Evolutionary conservation across 2,888 invertebrate species (phyloP), one percentile per base, ranked within the genome.

Genomic region (Dynastes maya): DNA sequence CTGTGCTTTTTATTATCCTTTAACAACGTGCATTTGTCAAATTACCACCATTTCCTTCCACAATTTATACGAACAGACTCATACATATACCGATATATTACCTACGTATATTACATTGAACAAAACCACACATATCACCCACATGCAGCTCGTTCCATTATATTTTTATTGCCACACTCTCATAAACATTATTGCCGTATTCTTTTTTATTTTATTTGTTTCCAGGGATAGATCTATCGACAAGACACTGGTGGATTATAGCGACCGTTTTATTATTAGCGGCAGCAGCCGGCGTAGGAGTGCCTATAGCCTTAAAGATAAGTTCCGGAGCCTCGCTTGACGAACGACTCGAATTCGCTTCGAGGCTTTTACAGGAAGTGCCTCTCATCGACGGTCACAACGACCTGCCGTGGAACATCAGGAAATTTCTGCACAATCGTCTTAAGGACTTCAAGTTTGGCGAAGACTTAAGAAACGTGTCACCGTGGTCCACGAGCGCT

Each of bases 371-470:
- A 80, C 93, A 94, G 87, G 94, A 95, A 90, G 94, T 94, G 83
- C 95, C 95, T 83, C 92, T 95, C 83, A 92, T 95, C 84, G 95
- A 95, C 89, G 96, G 96, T 83, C 96, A 97, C 92, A 97, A 97
- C 90, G 97, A 97, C 89, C 90, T 96, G 82, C 96, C 96, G 13
- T 96, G 96, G 96, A 96, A 96, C 89, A 95, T 97, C 88, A 91
- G 96, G 83, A 96, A 96, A 90, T 96, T 96, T 90, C 91, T 96
- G 88, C 96, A 96, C 89, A 96, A 96, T 89, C 94, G 94, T 88
- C 93, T 97, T 84, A 94, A 95, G 88, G 95, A 95, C 88, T 95
- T 96, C 88, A 92, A 92, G 85, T 94, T 94, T 88, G 92, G 92
- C 82, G 91, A 93, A 88, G 92, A 94, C 88, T 90, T 95, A 77